These are phyloP conservation scores for Paramormyrops hopkinsi DNA, from an alignment of 2,797 vertebrate species.

Conservation along the genomic window DNA sequence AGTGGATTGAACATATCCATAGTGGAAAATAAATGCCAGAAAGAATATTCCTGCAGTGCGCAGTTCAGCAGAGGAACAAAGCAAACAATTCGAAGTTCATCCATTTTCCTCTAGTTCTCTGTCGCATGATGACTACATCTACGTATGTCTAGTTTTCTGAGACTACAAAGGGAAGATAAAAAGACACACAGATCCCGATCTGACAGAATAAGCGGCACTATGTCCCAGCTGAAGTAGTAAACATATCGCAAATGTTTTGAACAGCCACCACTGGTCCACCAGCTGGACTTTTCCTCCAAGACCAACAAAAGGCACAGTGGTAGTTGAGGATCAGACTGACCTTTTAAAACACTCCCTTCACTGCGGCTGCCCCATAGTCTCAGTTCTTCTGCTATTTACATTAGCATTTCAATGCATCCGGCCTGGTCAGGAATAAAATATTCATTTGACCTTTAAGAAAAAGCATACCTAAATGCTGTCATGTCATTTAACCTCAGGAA, in stretches of 20 bases:
- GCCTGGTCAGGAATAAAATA: slow-evolving; percentile 61
- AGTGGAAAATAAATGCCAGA: background rate
- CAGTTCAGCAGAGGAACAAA: background rate
- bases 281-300: background rate
- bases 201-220: background rate
- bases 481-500: slow-evolving; percentile 70
- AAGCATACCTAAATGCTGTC: slow-evolving; percentile 65
- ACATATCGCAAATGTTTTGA: background rate
- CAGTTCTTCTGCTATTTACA: slow-evolving; percentile 57
- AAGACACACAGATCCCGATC: background rate
- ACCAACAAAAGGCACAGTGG: background rate
- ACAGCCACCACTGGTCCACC: background rate
- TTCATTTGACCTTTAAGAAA: slow-evolving; percentile 70
- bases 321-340: slow-evolving; percentile 42
- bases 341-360: slow-evolving; percentile 57
- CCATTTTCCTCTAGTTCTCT: background rate
- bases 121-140: background rate
- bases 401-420: slow-evolving; percentile 71
- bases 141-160: background rate
- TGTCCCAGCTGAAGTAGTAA: background rate
- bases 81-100: background rate
- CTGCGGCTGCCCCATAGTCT: slow-evolving; percentile 58
- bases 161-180: background rate
- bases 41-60: background rate
- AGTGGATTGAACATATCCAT: background rate